phyloP scores from a whole-genome alignment of 2,888 invertebrate species.

The Aproaerema taeniolella region DNA sequence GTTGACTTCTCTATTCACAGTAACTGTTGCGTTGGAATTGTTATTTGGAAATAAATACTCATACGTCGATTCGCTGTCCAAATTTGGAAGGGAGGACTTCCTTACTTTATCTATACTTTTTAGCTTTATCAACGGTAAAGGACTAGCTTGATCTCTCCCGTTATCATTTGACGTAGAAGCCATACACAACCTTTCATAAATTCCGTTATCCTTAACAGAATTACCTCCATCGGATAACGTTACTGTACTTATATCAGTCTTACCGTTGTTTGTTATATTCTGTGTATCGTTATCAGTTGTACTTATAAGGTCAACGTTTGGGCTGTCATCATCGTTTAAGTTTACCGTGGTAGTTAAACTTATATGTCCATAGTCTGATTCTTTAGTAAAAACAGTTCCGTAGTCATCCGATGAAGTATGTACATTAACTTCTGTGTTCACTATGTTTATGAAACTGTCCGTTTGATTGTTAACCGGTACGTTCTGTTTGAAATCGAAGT shows the following conservation, averaged over 20 bases:
- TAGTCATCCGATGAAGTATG: conserved; percentile 42
- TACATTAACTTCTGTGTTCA: conserved; percentile 50
- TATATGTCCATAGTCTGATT: conserved; percentile 59
- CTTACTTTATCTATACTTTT: conserved; percentile 43
- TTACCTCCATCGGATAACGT: too few species aligned
- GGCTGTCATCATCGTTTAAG: conserved; percentile 31
- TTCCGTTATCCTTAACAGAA: conserved; percentile 30
- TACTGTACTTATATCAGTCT: too few species aligned
- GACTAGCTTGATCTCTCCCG: too few species aligned
- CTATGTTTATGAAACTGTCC: conserved; percentile 53
- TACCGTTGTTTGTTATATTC: too few species aligned
- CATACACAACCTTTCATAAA: conserved; percentile 58
- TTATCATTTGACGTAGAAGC: conserved; percentile 59
- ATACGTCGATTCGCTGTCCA: conserved; percentile 53
- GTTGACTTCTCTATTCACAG: conserved; percentile 8
- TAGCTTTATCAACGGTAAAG: conserved; percentile 41
- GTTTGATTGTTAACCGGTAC: conserved; percentile 24
- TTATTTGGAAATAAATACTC: conserved; percentile 51
- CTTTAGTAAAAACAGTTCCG: conserved; percentile 50
- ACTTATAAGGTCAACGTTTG: too few species aligned
- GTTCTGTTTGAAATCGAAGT: conserved; percentile 58
- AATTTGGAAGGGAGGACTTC: conserved; percentile 58
- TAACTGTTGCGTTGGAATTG: conserved; percentile 21
- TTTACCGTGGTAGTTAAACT: conserved; percentile 63
- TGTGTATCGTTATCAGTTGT: too few species aligned